A percentile compares a stretch with the other conserved stretches of the same genome.
These are phyloP conservation scores for Calephelis nemesis DNA, from an alignment of 1,140 invertebrate genomes.

Conservation along the genomic window DNA sequence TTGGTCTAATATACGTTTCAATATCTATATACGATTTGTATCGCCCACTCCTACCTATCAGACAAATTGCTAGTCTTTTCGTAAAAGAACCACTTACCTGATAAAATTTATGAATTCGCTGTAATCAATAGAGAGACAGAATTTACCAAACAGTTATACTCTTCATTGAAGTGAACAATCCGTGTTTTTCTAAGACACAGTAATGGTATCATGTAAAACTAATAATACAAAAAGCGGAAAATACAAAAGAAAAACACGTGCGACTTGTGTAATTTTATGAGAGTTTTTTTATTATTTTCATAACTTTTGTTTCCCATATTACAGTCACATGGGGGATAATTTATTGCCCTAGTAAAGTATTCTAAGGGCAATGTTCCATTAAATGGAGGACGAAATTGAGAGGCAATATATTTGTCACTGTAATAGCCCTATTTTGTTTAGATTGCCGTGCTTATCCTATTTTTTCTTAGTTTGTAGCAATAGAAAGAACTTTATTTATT, in stretches of 20 bases:
- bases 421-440: slow-evolving; percentile 2
- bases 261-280: background rate
- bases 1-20: too few species aligned
- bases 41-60: too few species aligned
- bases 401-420: slow-evolving; percentile 13
- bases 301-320: slow-evolving; percentile 12
- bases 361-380: slow-evolving; percentile 8
- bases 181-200: too few species aligned
- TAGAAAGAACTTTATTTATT: background rate
- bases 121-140: too few species aligned
- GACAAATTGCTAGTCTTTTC: too few species aligned
- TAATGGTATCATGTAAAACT: too few species aligned
- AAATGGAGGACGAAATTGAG: slow-evolving; percentile 13
- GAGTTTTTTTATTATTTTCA: slow-evolving; percentile 11
- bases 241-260: background rate
- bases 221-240: too few species aligned
- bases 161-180: too few species aligned
- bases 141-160: too few species aligned
- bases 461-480: background rate
- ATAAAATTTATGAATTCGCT: too few species aligned
- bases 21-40: too few species aligned
- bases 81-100: too few species aligned
- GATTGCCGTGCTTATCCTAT: background rate
- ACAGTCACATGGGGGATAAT: slow-evolving; percentile 16
- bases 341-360: slow-evolving; percentile 3